These are phyloP conservation scores for Coelinius sp. DNA, from an alignment of 2,888 invertebrate genomes.

Conservation along the genomic window DNA sequence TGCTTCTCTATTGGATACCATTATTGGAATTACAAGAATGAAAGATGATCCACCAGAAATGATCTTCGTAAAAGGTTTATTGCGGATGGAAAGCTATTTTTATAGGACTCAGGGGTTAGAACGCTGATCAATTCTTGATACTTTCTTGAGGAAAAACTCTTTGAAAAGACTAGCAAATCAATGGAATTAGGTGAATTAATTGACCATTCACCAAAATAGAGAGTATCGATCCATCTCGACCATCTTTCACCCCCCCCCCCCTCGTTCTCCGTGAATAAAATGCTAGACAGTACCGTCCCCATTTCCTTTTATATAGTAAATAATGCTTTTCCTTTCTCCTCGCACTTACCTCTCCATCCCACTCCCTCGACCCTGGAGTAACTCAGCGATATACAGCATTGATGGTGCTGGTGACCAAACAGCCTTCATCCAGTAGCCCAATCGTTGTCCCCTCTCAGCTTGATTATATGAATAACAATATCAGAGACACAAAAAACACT, in stretches of 20 bases:
- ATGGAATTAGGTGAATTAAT: not conserved
- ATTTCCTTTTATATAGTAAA: not conserved
- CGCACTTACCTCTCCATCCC: not conserved
- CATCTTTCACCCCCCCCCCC: not conserved
- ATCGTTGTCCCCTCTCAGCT: not conserved
- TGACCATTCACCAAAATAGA: not conserved
- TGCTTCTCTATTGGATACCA: constrained; percentile 36
- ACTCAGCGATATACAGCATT: not conserved
- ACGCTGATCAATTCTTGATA: too few relatives aligned
- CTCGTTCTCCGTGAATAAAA: not conserved
- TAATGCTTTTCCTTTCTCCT: not conserved
- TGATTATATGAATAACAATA: constrained; percentile 8
- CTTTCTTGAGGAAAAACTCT: too few relatives aligned
- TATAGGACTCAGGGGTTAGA: too few relatives aligned
- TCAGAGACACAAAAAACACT: not conserved
- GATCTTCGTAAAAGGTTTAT: constrained; percentile 11
- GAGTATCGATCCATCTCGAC: not conserved
- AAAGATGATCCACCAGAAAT: constrained; percentile 4
- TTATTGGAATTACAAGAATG: constrained; percentile 39
- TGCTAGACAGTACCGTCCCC: not conserved
- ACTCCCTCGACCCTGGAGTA: not conserved
- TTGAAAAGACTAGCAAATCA: too few relatives aligned
- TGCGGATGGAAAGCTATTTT: too few relatives aligned
- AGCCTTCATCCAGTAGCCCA: not conserved
- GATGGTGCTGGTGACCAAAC: not conserved